A percentile compares a stretch with the other conserved stretches of the same genome.
These are phyloP conservation scores for Rachycentron canadum DNA, from an alignment of 2,797 vertebrate species.

Conservation along the genomic window DNA sequence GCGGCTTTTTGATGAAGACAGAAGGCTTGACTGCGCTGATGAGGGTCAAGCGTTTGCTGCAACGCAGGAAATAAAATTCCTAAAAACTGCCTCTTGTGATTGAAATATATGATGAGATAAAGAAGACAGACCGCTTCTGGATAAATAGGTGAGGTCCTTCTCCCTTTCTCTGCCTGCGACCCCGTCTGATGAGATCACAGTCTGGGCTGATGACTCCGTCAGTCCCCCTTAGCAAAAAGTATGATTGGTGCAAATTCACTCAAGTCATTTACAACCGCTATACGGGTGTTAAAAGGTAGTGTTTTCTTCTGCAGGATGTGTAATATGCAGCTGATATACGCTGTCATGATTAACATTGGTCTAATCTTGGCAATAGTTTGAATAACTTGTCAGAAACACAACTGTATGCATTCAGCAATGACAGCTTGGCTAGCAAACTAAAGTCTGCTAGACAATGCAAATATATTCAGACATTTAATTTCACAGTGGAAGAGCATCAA, in stretches of 20 bases:
- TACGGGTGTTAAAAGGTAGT: conserved; percentile 25
- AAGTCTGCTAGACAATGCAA: conserved; percentile 37
- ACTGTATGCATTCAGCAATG: conserved; percentile 23
- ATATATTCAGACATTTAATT: conserved; percentile 56
- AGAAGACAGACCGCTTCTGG: conserved; percentile 61
- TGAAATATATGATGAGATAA: conserved; percentile 80
- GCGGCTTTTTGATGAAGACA: conserved; percentile 67
- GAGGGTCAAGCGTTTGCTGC: conserved; percentile 71
- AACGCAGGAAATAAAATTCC: conserved; percentile 58
- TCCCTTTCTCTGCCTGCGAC: conserved; percentile 58
- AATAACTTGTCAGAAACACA: conserved; percentile 17
- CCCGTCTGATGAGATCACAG: conserved; percentile 80
- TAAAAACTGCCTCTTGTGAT: conserved; percentile 74
- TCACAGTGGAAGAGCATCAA: conserved; percentile 51
- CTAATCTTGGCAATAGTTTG: conserved; percentile 21
- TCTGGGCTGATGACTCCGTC: conserved; percentile 68
- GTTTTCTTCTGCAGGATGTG: conserved; percentile 29
- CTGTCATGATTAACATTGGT: conserved; percentile 32
- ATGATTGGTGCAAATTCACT: conserved; percentile 64
- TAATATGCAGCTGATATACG: conserved; percentile 34
- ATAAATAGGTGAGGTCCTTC: conserved; percentile 66
- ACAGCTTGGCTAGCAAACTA: conserved; percentile 43
- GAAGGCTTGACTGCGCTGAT: conserved; percentile 73
- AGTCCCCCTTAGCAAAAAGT: conserved; percentile 48
- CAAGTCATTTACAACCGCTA: conserved; percentile 42